Base-by-base conservation (phyloP, 1,140 invertebrate genomes). In the Bombus breviceps region DNA sequence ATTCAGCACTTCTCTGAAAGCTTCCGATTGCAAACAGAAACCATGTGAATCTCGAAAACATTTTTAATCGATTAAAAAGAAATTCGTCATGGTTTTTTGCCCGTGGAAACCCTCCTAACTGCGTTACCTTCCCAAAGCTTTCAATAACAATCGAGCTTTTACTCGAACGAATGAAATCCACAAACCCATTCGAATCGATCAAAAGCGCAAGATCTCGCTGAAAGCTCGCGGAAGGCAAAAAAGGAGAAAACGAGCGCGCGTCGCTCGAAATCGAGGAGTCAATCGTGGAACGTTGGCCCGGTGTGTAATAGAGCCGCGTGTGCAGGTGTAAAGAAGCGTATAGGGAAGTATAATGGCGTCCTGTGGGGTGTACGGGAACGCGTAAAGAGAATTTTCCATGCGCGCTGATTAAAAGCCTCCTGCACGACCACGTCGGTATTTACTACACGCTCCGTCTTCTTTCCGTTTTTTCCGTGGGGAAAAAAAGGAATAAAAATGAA, bases 341-440 rank as follows among this genome's bases (percentile, higher is more conserved):
- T 64, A 59, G 18, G n/a, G 25, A 10, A 53, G 74, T 37, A 73
- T 83, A 86, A 86, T 86, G 68, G 81, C 41, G 74, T 59, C 22
- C 78, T 78, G 41, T 79, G 43, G 53, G 43, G 57, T 53, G 72
- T 62, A 75, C 43, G 69, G 59, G 39, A 32, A 80, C 32, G 69
- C 34, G 85, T 73, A 84, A 69, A 80, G 85, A 86, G 84, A 85
- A 88, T 88, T 83, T 74, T 76, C 79, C 80, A 82, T 86, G 85
- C 81, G 85, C 87, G 85, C 83, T 91, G 90, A 91, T 91, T 91
- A 91, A 91, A 91, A 91, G 90, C 88, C 79, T 83, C 68, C 64
- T 69, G 84, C 81, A n/a, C 57, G 86, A 88, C 84, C 86, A 80
- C 88, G 53, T 79, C 69, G 79, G 72, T 85, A 86, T 88, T 89